A percentile compares a stretch with the other conserved stretches of the same genome.
phyloP scores from a whole-genome alignment of 1,140 invertebrate genomes.

The Drosophila lini region DNA sequence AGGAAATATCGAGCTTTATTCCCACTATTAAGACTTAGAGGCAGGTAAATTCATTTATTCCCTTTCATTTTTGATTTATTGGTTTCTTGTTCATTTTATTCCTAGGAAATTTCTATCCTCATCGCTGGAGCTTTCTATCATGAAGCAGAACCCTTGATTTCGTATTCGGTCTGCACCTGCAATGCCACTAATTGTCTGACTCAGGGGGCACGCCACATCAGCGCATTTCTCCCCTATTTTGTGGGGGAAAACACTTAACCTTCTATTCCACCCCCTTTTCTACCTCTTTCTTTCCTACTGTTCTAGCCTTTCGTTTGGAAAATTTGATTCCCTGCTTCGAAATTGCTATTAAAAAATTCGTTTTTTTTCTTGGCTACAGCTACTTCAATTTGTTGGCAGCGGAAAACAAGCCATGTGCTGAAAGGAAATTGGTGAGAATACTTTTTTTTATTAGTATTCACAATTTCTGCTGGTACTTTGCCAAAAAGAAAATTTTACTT shows the following conservation, averaged over 20 bases:
- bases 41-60: neutral
- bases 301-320: constrained; percentile 13
- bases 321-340: constrained; percentile 15
- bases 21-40: neutral
- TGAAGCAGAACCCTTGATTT: constrained; percentile 7
- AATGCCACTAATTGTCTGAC: constrained; percentile 11
- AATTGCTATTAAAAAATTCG: constrained; percentile 2
- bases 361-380: neutral
- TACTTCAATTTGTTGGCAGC: constrained; percentile 6
- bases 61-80: too few species aligned
- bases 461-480: constrained; percentile 9
- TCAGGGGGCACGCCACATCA: neutral
- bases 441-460: constrained; percentile 3
- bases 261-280: neutral
- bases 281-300: neutral
- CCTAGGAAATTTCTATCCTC: constrained; percentile 1
- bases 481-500: constrained; percentile 6
- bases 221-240: constrained; percentile 5
- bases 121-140: neutral
- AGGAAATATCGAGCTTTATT: neutral
- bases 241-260: constrained; percentile 7
- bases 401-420: constrained; percentile 1
- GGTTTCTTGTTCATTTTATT: neutral
- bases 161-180: neutral
- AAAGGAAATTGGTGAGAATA: constrained; percentile 5